Evolutionary conservation across 2,113 vertebrate species (phyloP).

Genomic region (Chionodraco myersi): DNA sequence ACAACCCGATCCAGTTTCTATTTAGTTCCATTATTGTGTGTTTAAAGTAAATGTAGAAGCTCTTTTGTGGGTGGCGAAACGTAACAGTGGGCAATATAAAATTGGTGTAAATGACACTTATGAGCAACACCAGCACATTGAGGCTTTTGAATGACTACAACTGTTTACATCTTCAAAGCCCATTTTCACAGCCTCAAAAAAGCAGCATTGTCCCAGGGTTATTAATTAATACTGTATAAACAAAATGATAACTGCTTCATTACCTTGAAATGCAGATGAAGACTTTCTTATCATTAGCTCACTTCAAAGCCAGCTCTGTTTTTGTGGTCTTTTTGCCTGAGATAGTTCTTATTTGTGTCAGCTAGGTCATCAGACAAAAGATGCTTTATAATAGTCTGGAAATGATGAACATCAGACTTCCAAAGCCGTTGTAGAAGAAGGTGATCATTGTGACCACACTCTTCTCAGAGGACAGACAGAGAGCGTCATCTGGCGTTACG

Average conservation of each 20-base stretch:
- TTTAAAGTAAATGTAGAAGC: constrained; percentile 53
- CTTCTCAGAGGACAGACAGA: constrained; percentile 64
- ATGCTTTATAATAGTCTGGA: constrained; percentile 61
- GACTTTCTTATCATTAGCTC: constrained; percentile 49
- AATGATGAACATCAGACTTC: constrained; percentile 56
- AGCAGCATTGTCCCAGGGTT: constrained; percentile 64
- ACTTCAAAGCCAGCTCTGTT: constrained; percentile 40
- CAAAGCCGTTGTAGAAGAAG: constrained; percentile 54
- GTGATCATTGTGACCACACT: constrained; percentile 65
- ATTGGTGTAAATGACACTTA: constrained; percentile 62
- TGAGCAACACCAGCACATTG: constrained; percentile 44
- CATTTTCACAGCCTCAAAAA: constrained; percentile 56
- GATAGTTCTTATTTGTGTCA: constrained; percentile 62
- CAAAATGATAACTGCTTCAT: constrained; percentile 67
- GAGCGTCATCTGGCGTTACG: constrained; percentile 73
- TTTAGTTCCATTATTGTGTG: constrained; percentile 58
- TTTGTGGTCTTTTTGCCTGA: constrained; percentile 45
- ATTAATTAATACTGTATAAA: constrained; percentile 73
- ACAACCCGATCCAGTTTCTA: constrained; percentile 53
- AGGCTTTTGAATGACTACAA: constrained; percentile 42
- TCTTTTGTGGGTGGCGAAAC: constrained; percentile 4
- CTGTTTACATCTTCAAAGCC: constrained; percentile 57
- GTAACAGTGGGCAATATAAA: constrained; percentile 23
- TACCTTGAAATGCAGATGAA: constrained; percentile 52
- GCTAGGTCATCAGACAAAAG: constrained; percentile 62